Percentiles rank a stretch among this genome's conserved stretches.
phyloP scores from a whole-genome alignment of 2,888 invertebrate species.

The Glyphotaelius pellucidus region DNA sequence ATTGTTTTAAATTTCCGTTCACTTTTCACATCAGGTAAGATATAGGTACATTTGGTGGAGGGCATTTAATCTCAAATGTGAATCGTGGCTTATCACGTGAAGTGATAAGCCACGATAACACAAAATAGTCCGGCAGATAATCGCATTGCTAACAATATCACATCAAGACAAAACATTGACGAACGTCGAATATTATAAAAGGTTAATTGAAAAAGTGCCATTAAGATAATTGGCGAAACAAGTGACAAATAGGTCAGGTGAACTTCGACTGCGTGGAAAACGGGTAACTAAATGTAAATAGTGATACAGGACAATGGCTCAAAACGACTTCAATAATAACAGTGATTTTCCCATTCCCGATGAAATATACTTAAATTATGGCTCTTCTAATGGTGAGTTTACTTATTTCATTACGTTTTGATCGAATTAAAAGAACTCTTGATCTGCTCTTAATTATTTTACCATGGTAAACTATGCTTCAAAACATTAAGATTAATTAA shows the following conservation, averaged over 20 bases:
- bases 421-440: too few relatives aligned
- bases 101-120: slow-evolving; percentile 52
- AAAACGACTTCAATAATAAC: slow-evolving; percentile 45
- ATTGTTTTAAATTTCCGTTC: neutral
- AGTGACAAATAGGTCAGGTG: neutral
- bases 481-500: too few relatives aligned
- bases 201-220: neutral
- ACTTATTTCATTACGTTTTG: neutral
- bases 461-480: too few relatives aligned
- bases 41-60: neutral
- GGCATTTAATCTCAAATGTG: neutral
- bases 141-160: slow-evolving; percentile 50
- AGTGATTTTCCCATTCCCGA: neutral
- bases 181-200: neutral
- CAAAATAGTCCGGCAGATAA: slow-evolving; percentile 43
- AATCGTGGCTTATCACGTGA: slow-evolving; percentile 13
- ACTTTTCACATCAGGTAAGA: neutral
- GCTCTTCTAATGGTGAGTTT: slow-evolving; percentile 24
- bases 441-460: too few relatives aligned
- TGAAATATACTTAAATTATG: slow-evolving; percentile 44
- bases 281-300: neutral
- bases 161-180: slow-evolving; percentile 45
- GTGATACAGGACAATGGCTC: slow-evolving; percentile 26
- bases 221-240: neutral
- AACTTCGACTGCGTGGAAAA: neutral